These are phyloP conservation scores for Oncorhynchus keta DNA, from an alignment of 2,113 vertebrate genomes.

Conservation along the genomic window DNA sequence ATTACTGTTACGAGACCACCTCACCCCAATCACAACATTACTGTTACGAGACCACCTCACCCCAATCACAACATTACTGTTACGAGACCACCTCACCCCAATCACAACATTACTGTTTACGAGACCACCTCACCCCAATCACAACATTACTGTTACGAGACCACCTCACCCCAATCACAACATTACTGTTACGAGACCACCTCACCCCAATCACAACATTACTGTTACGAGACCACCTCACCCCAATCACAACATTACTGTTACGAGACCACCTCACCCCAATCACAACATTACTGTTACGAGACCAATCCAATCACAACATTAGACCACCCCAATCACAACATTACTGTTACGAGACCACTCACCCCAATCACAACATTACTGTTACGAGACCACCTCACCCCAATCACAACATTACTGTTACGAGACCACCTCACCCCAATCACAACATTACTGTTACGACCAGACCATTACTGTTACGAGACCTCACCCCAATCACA, in stretches of 20 bases:
- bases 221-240: slow-evolving; percentile 5
- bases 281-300: slow-evolving; percentile 37
- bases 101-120: slow-evolving; percentile 44
- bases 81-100: slow-evolving; percentile 8
- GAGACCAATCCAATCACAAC: too few species aligned
- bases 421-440: slow-evolving; percentile 16
- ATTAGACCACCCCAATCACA: too few species aligned
- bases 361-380: slow-evolving; percentile 26
- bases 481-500: slow-evolving; percentile 30
- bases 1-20: not conserved
- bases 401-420: slow-evolving; percentile 39
- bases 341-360: not conserved
- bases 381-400: slow-evolving; percentile 19
- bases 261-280: slow-evolving; percentile 20
- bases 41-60: slow-evolving; percentile 13
- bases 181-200: too few species aligned
- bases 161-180: too few species aligned
- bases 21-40: slow-evolving; percentile 30
- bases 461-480: too few species aligned
- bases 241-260: slow-evolving; percentile 39
- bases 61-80: slow-evolving; percentile 42
- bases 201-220: too few species aligned
- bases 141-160: not conserved
- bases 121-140: slow-evolving; percentile 18
- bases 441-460: slow-evolving; percentile 43